phyloP scores from a whole-genome alignment of 2,797 vertebrate genomes.

The Gallirallus australis region DNA sequence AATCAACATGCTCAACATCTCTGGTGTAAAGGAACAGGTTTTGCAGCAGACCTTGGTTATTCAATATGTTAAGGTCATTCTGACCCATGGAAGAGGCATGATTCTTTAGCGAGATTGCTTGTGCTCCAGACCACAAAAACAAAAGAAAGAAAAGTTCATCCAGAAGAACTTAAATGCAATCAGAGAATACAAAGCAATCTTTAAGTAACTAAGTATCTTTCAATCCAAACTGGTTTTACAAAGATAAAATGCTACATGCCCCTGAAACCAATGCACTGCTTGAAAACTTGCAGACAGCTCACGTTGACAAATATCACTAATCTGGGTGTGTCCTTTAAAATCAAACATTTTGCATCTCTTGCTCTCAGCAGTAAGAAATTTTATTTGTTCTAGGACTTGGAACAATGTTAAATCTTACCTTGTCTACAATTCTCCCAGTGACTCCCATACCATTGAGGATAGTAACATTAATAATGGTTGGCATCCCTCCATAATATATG shows the following conservation, averaged over 20 bases:
- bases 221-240: constrained; percentile 2
- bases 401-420: constrained; percentile 79
- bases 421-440: constrained; percentile 94
- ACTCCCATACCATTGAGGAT: constrained; percentile 99
- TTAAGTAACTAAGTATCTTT: background rate
- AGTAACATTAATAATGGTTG: constrained; percentile 95
- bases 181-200: background rate
- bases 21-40: background rate
- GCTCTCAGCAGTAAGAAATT: background rate
- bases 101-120: background rate
- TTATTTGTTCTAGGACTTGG: background rate
- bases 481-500: constrained; percentile 99
- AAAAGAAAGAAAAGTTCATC: background rate
- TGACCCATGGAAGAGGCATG: background rate
- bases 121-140: background rate
- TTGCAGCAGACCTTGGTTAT: background rate
- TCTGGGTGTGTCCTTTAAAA: background rate
- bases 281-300: background rate
- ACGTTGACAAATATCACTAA: background rate
- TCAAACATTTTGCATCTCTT: background rate
- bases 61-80: background rate
- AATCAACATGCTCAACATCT: background rate
- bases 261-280: background rate
- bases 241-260: background rate
- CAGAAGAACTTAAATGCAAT: background rate